phyloP scores from a whole-genome alignment of 2,888 invertebrate genomes.

The Acrobasis suavella region DNA sequence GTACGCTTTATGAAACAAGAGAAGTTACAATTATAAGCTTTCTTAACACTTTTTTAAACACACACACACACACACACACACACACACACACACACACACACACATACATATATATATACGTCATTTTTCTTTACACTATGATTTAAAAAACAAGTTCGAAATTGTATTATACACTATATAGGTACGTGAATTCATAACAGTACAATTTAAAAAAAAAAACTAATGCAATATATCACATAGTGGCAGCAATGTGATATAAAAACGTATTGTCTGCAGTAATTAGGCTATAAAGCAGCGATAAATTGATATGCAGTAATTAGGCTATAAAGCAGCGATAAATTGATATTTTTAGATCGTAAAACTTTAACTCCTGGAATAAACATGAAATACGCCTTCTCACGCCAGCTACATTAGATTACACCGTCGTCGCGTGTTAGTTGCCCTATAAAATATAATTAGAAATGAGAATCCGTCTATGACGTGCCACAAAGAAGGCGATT shows the following conservation, averaged over 20 bases:
- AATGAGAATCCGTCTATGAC: not conserved
- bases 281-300: slow-evolving; percentile 13
- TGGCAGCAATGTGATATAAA: slow-evolving; percentile 1
- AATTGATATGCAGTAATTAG: slow-evolving; percentile 19
- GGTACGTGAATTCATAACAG: not conserved
- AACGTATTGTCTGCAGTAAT: slow-evolving; percentile 3
- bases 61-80: too few relatives aligned
- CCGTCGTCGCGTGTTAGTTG: slow-evolving; percentile 13
- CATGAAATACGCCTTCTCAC: slow-evolving; percentile 17
- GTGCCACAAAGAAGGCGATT: not conserved
- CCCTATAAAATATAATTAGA: slow-evolving; percentile 13
- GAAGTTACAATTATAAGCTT: too few relatives aligned
- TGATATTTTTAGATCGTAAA: slow-evolving; percentile 19
- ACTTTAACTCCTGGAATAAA: slow-evolving; percentile 12
- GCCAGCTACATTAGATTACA: slow-evolving; percentile 14
- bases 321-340: slow-evolving; percentile 14
- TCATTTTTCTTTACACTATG: too few relatives aligned
- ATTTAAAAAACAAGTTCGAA: too few relatives aligned
- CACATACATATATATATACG: too few relatives aligned
- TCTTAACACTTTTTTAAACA: too few relatives aligned
- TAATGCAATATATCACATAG: not conserved
- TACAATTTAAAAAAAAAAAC: not conserved
- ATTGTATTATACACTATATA: too few relatives aligned
- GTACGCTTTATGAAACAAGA: too few relatives aligned
- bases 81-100: too few relatives aligned